Percentiles rank a stretch among this genome's conserved stretches.
Conservation (phyloP, 1,140 invertebrate species). For the Caenorhabditis briggsae region DNA sequence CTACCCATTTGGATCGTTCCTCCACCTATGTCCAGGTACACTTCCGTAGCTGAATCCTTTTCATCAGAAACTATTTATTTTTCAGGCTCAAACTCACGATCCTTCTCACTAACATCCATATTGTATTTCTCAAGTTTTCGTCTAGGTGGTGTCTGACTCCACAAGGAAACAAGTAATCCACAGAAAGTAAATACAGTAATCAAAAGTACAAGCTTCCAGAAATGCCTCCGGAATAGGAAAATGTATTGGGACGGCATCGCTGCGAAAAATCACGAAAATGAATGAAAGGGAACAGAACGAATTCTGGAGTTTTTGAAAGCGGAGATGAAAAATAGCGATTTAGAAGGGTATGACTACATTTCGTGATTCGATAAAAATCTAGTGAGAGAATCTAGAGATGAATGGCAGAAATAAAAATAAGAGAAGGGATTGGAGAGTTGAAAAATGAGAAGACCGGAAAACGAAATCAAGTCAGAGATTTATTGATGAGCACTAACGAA, state of each 20-base stretch:
- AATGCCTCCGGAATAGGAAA: not conserved
- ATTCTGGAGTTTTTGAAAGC: not conserved
- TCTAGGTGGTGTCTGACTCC: not conserved
- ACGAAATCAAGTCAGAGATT: too few species aligned
- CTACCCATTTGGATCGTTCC: not conserved
- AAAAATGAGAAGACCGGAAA: not conserved
- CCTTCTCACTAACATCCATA: not conserved
- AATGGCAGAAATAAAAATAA: not conserved
- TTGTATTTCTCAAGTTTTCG: not conserved
- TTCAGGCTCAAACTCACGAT: not conserved
- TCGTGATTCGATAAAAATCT: conserved; percentile 1
- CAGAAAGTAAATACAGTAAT: not conserved
- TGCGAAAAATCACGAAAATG: not conserved
- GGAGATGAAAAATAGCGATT: not conserved
- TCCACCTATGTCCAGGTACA: not conserved
- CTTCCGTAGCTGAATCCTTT: not conserved
- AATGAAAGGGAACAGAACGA: not conserved
- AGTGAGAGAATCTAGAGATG: not conserved
- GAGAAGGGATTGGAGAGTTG: not conserved
- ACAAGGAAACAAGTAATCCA: not conserved
- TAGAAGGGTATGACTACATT: not conserved
- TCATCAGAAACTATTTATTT: not conserved
- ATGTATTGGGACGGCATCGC: not conserved
- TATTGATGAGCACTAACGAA: not conserved
- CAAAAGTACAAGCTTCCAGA: not conserved